Evolutionary conservation across 2,888 invertebrate species (phyloP), one percentile per base, ranked within the genome.

Genomic region (Campopleginae sp.): DNA sequence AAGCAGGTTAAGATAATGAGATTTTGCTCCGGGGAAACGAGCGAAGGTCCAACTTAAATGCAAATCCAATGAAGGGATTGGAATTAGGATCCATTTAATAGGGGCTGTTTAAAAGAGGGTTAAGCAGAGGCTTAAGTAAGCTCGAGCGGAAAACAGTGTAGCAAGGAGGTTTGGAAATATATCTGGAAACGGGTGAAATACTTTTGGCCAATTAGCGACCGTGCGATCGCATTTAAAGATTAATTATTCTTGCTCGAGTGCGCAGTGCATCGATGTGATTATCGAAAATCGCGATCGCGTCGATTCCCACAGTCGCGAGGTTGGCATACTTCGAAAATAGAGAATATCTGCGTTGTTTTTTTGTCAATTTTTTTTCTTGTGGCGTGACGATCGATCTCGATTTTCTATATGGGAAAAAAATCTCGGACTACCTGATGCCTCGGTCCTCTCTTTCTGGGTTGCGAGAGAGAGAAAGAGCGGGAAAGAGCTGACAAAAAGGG

Each of bases 331-430:
- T 65, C 31, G 44, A 77, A 66, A 79, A 61, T 48, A 31, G 74
- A 65, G 65, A 65, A 54, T 76, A 38, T 58, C 31, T 54, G 19
- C 54, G 33, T 14, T 66, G 63, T 77, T 58, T 44, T 79, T 75
- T 54, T 71, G 46, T 44, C 46, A 10, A 7, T 79, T 80, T 84
- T 58, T 58, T 58, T 58, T 58, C 27, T 58, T 27, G 58, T 27
- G 58, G 27, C 82, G 75, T 79, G 63, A 71, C 79, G 78, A 82
- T 86, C 86, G 87, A 87, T 86, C 87, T 86, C 80, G 84, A 84
- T 84, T 87, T 86, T 87, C 84, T 72, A 74, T 42, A 82, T 17
- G 70, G 76, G 85, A 66, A 77, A 66, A 76, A 85, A 83, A 82
- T 82, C 14, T 63, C 63, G 51, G 68, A 83, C 80, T 85, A 79